phyloP scores from a whole-genome alignment of 2,113 vertebrate species.

The Psilopogon haemacephalus region DNA sequence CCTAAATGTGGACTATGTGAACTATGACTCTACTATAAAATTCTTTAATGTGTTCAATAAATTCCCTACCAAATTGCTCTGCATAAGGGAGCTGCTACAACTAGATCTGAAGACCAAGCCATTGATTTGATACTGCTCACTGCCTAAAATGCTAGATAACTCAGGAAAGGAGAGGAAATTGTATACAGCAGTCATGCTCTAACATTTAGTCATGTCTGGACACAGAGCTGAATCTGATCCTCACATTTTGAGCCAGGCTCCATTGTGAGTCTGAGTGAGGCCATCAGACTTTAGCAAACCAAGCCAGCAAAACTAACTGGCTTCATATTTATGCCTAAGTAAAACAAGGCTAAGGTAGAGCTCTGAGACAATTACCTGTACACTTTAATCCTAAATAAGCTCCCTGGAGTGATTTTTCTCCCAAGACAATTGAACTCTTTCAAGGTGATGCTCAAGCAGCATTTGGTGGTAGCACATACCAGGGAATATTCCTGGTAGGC shows the following conservation, averaged over 20 bases:
- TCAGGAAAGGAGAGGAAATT: neutral
- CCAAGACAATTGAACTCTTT: rapidly evolving
- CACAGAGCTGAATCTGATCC: neutral
- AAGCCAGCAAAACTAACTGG: neutral
- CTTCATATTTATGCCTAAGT: neutral
- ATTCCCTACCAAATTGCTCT: slow-evolving; percentile 32
- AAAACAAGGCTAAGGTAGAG: neutral
- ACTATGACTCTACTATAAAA: slow-evolving; percentile 37
- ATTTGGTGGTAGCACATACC: neutral
- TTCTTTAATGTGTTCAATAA: slow-evolving; percentile 11
- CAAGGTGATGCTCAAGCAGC: neutral
- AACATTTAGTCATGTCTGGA: neutral
- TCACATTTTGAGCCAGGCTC: neutral
- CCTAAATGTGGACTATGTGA: slow-evolving; percentile 2
- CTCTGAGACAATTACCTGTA: neutral
- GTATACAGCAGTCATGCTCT: neutral
- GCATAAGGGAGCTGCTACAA: neutral
- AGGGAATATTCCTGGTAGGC: neutral
- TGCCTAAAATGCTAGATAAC: neutral
- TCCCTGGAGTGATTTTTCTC: neutral
- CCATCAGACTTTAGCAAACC: neutral
- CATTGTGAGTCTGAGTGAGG: neutral
- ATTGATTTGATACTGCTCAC: neutral
- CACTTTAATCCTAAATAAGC: neutral
- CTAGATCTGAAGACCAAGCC: neutral